These are phyloP conservation scores for Drosophila hawaiiensis DNA, from an alignment of 2,888 invertebrate genomes.

Conservation along the genomic window DNA sequence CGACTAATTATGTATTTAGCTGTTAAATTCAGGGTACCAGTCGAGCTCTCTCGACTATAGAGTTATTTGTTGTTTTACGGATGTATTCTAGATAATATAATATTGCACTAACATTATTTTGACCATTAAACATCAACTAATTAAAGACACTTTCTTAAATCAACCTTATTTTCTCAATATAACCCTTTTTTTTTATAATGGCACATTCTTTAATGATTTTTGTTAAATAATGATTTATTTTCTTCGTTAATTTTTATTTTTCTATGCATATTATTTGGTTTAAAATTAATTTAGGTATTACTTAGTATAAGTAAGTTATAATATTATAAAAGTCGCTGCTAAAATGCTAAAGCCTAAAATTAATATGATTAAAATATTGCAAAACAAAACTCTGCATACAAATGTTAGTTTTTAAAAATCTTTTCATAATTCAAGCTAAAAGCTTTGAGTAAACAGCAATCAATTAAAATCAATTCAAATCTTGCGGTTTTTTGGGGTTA, in stretches of 20 bases:
- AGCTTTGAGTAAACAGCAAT: slow-evolving; percentile 46
- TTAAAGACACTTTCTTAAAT: not conserved
- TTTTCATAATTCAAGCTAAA: slow-evolving; percentile 60
- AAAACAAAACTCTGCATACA: slow-evolving; percentile 27
- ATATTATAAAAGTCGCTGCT: slow-evolving; percentile 50
- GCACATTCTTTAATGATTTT: not conserved
- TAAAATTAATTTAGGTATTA: slow-evolving; percentile 28
- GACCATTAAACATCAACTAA: not conserved
- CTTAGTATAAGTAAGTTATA: slow-evolving; percentile 26
- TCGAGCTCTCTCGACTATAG: not conserved
- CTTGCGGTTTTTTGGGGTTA: slow-evolving; percentile 40
- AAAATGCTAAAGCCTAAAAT: slow-evolving; percentile 47
- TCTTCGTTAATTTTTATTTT: slow-evolving; percentile 8
- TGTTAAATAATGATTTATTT: not conserved
- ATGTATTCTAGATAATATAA: not conserved
- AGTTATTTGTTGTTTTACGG: not conserved
- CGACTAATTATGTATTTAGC: not conserved
- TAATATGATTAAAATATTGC: slow-evolving; percentile 45
- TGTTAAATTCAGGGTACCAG: not conserved
- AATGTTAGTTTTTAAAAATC: slow-evolving; percentile 36
- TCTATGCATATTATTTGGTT: slow-evolving; percentile 20
- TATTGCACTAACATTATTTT: not conserved
- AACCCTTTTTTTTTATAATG: not conserved
- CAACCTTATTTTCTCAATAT: not conserved
- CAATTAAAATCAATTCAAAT: slow-evolving; percentile 25